phyloP scores from a whole-genome alignment of 2,113 vertebrate species.

The Meles meles region DNA sequence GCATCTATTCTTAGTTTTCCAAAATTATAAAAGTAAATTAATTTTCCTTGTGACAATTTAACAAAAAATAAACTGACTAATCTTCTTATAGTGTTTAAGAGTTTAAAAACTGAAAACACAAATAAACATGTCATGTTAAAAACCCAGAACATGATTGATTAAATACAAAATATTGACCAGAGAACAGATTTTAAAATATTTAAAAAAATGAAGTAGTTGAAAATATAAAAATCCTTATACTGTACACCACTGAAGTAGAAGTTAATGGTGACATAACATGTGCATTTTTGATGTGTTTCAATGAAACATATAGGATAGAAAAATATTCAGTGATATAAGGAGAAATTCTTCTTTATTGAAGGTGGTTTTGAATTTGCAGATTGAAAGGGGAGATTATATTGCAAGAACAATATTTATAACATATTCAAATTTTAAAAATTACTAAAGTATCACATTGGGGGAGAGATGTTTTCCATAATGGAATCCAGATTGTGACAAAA shows the following conservation, averaged over 20 bases:
- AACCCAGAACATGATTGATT: not conserved
- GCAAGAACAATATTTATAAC: not conserved
- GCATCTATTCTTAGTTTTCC: too few species aligned
- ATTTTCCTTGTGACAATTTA: too few species aligned
- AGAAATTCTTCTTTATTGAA: not conserved
- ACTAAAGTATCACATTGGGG: fast-evolving
- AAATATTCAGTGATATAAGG: not conserved
- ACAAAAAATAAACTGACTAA: too few species aligned
- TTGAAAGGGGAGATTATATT: not conserved
- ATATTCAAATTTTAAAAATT: not conserved
- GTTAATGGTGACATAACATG: not conserved
- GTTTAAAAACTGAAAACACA: not conserved
- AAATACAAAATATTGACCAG: not conserved
- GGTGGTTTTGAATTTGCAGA: not conserved
- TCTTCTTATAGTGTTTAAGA: too few species aligned
- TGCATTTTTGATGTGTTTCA: not conserved
- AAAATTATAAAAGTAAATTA: too few species aligned
- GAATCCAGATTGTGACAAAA: not conserved
- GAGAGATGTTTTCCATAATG: not conserved
- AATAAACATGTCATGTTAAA: not conserved
- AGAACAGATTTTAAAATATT: not conserved
- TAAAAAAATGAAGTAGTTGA: not conserved
- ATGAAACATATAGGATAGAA: not conserved
- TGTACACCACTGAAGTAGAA: not conserved
- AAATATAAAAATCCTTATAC: not conserved